Evolutionary conservation across 2,797 vertebrate species (phyloP).

Genomic region (Monodelphis domestica): DNA sequence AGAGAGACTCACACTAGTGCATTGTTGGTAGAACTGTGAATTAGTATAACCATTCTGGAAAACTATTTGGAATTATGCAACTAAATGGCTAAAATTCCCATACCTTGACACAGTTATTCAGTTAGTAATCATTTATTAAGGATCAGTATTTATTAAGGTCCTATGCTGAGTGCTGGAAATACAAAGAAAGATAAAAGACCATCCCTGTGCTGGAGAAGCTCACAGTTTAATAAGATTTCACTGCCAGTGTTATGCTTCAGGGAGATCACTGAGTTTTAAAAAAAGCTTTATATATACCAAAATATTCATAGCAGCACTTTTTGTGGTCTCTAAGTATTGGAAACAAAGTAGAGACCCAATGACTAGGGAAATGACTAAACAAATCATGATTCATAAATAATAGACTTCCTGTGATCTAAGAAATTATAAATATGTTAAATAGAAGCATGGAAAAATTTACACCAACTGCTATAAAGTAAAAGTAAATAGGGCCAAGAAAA

Average conservation of each 20-base stretch:
- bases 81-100: background rate
- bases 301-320: background rate
- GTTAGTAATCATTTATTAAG: background rate
- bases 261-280: background rate
- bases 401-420: background rate
- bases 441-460: background rate
- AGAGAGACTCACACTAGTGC: background rate
- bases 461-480: background rate
- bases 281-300: background rate
- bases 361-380: background rate
- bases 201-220: background rate
- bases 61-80: background rate
- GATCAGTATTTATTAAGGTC: background rate
- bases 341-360: background rate
- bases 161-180: background rate
- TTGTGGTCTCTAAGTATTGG: background rate
- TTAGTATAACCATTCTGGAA: background rate
- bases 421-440: background rate
- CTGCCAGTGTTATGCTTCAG: background rate
- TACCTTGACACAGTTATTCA: background rate
- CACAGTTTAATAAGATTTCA: background rate
- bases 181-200: background rate
- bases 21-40: background rate
- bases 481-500: background rate
- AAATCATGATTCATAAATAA: background rate